These are phyloP conservation scores for Vanessa cardui DNA, from an alignment of 2,888 invertebrate genomes.

Conservation along the genomic window DNA sequence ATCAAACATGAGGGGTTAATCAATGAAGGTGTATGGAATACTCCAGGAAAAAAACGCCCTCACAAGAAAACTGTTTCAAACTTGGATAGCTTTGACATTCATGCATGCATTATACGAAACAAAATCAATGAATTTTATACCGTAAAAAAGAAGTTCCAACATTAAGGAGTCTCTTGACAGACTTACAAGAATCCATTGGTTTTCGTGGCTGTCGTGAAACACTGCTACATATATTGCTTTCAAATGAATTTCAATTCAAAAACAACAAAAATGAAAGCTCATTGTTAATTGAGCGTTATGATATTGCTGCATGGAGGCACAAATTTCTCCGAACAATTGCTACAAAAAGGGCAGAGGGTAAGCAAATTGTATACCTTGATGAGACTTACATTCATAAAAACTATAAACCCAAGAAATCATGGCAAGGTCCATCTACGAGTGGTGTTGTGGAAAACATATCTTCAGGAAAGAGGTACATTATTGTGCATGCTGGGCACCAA, in stretches of 20 bases:
- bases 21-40: slow-evolving; percentile 3
- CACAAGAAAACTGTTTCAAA: slow-evolving; percentile 19
- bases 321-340: slow-evolving; percentile 38
- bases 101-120: slow-evolving; percentile 31
- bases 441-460: slow-evolving; percentile 16
- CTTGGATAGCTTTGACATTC: slow-evolving; percentile 29
- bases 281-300: slow-evolving; percentile 42
- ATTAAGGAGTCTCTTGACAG: slow-evolving; percentile 24
- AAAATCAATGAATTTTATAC: slow-evolving; percentile 37
- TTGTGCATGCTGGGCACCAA: slow-evolving; percentile 23
- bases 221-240: slow-evolving; percentile 5
- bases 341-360: slow-evolving; percentile 34
- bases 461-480: slow-evolving; percentile 21
- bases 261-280: slow-evolving; percentile 43
- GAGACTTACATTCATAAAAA: slow-evolving; percentile 43
- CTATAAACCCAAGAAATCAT: slow-evolving; percentile 37
- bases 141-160: slow-evolving; percentile 34
- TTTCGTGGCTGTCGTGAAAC: slow-evolving; percentile 32
- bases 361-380: slow-evolving; percentile 43
- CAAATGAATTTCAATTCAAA: slow-evolving; percentile 26
- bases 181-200: slow-evolving; percentile 18
- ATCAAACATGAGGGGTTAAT: slow-evolving; percentile 7
- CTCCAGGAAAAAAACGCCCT: slow-evolving; percentile 16
- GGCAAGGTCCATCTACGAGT: slow-evolving; percentile 18
- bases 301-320: slow-evolving; percentile 43